These are phyloP conservation scores for Pontoporia blainvillei DNA, from an alignment of 2,113 vertebrate species.

Conservation along the genomic window DNA sequence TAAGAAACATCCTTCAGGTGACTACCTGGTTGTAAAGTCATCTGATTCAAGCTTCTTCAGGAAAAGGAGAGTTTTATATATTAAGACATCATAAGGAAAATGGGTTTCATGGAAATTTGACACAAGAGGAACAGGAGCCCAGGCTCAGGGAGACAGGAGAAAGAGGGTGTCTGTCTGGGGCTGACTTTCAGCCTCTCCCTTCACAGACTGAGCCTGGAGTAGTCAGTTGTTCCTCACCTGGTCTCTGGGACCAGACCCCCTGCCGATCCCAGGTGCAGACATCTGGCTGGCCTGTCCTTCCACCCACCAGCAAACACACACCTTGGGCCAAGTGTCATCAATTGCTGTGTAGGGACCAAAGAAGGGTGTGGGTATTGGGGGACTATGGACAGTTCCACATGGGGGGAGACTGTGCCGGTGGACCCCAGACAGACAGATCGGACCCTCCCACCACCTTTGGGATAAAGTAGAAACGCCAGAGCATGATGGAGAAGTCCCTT, in stretches of 20 bases:
- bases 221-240: neutral
- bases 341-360: no score
- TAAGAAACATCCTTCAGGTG: neutral
- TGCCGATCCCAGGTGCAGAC: fast-evolving
- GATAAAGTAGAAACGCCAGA: neutral
- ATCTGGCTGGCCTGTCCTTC: neutral
- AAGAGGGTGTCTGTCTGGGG: fast-evolving
- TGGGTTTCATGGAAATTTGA: neutral
- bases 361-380: neutral
- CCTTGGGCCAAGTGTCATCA: neutral
- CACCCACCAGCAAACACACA: fast-evolving
- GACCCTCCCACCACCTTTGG: neutral
- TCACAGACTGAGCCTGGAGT: neutral
- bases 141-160: neutral
- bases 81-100: neutral
- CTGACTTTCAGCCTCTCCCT: fast-evolving
- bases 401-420: fast-evolving
- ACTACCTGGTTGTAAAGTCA: neutral
- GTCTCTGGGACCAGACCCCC: neutral
- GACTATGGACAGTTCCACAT: neutral
- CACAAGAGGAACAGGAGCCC: neutral
- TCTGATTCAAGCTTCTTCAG: neutral
- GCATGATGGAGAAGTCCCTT: neutral
- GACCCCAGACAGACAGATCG: fast-evolving
- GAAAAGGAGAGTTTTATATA: neutral